Evolutionary conservation across 2,888 invertebrate genomes (phyloP).

Genomic region (Trichopria drosophilae): DNA sequence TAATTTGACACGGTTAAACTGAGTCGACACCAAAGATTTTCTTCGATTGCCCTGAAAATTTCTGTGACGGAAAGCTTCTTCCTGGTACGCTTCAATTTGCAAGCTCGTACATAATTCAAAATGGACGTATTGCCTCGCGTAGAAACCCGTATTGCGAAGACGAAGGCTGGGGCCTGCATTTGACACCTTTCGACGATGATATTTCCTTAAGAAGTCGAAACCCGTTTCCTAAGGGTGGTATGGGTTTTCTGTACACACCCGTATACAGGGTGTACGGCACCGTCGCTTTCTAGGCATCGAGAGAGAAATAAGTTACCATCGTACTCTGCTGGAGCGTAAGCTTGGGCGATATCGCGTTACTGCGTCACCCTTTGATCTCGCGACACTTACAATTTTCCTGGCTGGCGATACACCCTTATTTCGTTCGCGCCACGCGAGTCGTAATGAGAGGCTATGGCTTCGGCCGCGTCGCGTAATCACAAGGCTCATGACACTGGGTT

Average conservation of each 20-base stretch:
- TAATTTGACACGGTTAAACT: no score
- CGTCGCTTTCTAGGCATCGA: no score
- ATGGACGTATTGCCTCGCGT: no score
- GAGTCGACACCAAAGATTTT: no score
- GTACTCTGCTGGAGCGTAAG: constrained; percentile 34
- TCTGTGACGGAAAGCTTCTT: no score
- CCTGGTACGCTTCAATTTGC: no score
- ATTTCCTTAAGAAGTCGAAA: constrained; percentile 40
- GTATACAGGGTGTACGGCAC: background rate
- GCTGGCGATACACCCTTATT: constrained; percentile 57
- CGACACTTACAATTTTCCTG: constrained; percentile 59
- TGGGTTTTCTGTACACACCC: constrained; percentile 1
- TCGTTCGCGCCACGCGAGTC: constrained; percentile 49
- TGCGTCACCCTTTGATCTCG: constrained; percentile 56
- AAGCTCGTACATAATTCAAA: no score
- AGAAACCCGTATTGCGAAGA: no score
- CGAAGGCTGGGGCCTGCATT: no score
- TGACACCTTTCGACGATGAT: constrained; percentile 44
- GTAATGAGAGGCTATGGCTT: constrained; percentile 56
- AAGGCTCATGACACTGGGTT: no score
- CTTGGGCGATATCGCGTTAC: constrained; percentile 58
- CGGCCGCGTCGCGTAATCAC: constrained; percentile 36
- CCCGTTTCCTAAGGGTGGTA: constrained; percentile 31
- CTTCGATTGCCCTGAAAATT: no score
- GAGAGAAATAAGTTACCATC: no score